A percentile compares a stretch with the other conserved stretches of the same genome.
These are phyloP conservation scores for Gallinago media DNA, from an alignment of 2,113 vertebrate species.

Conservation along the genomic window DNA sequence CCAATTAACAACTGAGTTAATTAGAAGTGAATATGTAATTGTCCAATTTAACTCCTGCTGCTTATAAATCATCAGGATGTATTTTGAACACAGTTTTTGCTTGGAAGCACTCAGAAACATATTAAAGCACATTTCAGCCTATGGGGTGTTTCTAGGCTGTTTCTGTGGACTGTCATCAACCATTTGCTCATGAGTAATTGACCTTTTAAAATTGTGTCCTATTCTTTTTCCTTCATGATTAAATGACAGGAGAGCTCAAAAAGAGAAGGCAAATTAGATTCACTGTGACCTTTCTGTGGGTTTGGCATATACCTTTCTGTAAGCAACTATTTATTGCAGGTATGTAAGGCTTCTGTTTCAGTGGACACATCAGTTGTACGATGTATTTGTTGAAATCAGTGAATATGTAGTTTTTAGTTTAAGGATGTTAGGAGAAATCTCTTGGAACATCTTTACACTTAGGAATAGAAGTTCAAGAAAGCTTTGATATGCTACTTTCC, in stretches of 20 bases:
- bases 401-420: neutral
- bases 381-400: neutral
- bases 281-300: neutral
- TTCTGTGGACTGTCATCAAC: neutral
- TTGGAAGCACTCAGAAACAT: neutral
- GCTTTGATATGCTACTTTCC: neutral
- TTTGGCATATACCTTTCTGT: neutral
- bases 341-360: neutral
- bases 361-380: neutral
- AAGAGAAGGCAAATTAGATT: neutral
- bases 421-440: neutral
- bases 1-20: conserved; percentile 18
- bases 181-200: neutral
- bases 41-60: neutral
- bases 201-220: conserved; percentile 21
- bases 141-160: neutral
- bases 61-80: conserved; percentile 2
- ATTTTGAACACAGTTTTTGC: neutral
- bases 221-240: neutral
- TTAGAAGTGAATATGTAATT: neutral
- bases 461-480: neutral
- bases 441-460: neutral
- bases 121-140: neutral
- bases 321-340: neutral
- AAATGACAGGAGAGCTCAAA: neutral